Conservation (phyloP, 2,113 vertebrate genomes). For the Uropsilus gracilis region DNA sequence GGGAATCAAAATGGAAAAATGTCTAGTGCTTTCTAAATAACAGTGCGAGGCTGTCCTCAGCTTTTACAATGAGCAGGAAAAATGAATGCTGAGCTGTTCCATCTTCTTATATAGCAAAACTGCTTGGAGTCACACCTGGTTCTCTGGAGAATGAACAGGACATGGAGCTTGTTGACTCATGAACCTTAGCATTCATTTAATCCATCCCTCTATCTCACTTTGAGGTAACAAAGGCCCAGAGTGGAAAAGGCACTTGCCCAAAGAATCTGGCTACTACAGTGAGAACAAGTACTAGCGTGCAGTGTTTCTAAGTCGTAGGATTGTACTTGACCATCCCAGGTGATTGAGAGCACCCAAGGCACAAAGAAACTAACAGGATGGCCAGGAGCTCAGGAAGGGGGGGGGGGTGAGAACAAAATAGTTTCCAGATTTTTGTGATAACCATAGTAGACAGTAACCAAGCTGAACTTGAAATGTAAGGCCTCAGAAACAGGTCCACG, state of each 20-base stretch:
- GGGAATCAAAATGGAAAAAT: slow-evolving; percentile 41
- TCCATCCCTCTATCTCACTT: background rate
- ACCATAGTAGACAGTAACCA: background rate
- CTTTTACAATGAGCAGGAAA: background rate
- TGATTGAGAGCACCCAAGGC: background rate
- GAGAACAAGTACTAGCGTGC: background rate
- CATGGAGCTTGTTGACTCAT: slow-evolving; percentile 38
- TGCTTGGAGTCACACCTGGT: slow-evolving; percentile 18
- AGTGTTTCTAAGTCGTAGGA: background rate
- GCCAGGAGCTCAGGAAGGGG: background rate
- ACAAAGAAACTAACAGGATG: background rate
- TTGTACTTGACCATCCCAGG: background rate
- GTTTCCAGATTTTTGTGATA: slow-evolving; percentile 5
- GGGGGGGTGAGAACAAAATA: background rate
- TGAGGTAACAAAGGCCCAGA: slow-evolving; percentile 38
- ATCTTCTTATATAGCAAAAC: slow-evolving; percentile 39
- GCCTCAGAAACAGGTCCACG: slow-evolving; percentile 34
- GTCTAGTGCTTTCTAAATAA: slow-evolving; percentile 28
- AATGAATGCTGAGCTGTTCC: slow-evolving; percentile 1
- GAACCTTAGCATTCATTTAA: background rate
- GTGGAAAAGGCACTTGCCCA: background rate
- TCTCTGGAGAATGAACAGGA: background rate
- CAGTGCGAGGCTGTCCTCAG: background rate
- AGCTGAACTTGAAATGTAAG: background rate
- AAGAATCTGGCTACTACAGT: background rate